Conservation (phyloP, 2,888 invertebrate genomes). For the Glomeris marginata region DNA sequence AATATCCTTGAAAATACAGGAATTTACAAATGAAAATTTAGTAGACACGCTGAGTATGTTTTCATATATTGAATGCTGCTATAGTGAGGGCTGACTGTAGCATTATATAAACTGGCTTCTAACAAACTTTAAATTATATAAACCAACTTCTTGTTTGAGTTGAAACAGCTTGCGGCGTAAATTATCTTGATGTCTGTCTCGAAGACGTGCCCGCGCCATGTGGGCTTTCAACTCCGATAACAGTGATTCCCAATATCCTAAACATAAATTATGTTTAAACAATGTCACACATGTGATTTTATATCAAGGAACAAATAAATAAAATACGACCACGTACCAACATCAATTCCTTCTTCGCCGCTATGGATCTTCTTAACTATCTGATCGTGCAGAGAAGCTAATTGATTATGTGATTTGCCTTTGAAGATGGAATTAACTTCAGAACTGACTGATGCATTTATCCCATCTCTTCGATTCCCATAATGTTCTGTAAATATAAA, state of each 20-base stretch:
- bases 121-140: too few relatives aligned
- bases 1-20: too few relatives aligned
- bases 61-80: too few relatives aligned
- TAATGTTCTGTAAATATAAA: conserved; percentile 21
- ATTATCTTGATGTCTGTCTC: conserved; percentile 84
- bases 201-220: conserved; percentile 77
- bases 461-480: conserved; percentile 49
- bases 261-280: conserved; percentile 4
- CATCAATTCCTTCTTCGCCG: conserved; percentile 77
- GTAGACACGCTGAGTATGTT: too few relatives aligned
- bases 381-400: conserved; percentile 63
- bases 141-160: conserved; percentile 41
- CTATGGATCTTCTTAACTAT: conserved; percentile 75
- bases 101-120: too few relatives aligned
- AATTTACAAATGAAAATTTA: too few relatives aligned
- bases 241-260: conserved; percentile 89
- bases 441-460: conserved; percentile 77
- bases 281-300: background rate
- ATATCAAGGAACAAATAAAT: background rate
- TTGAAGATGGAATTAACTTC: conserved; percentile 83
- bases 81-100: too few relatives aligned
- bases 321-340: conserved; percentile 45
- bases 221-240: conserved; percentile 91
- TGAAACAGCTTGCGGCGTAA: conserved; percentile 72
- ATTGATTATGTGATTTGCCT: conserved; percentile 76